Percentiles rank a stretch among this genome's conserved stretches.
phyloP scores from a whole-genome alignment of 2,113 vertebrate genomes.

The Acanthisitta chloris region DNA sequence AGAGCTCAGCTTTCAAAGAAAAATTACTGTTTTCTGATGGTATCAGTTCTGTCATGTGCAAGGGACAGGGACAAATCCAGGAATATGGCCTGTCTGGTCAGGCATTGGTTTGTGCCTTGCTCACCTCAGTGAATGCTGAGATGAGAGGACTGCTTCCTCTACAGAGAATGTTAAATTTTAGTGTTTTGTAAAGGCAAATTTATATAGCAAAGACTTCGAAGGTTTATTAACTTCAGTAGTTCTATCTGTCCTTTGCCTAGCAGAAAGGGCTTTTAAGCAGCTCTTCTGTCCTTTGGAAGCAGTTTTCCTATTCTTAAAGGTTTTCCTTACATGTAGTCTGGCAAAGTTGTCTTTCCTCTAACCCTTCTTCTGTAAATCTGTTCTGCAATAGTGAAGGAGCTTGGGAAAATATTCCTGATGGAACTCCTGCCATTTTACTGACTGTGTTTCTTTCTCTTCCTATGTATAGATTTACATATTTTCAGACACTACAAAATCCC shows the following conservation, averaged over 20 bases:
- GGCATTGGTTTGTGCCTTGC: neutral
- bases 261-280: neutral
- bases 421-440: neutral
- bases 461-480: neutral
- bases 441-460: neutral
- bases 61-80: neutral
- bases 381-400: neutral
- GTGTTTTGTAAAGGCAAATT: neutral
- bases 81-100: neutral
- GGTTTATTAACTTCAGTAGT: neutral
- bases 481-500: neutral
- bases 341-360: neutral
- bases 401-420: neutral
- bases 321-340: neutral
- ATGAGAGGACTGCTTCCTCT: neutral
- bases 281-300: neutral
- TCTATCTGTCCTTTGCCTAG: neutral
- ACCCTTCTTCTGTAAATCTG: neutral
- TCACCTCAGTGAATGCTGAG: neutral
- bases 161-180: neutral
- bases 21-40: neutral
- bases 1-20: neutral
- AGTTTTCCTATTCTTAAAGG: neutral
- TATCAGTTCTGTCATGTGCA: accelerated
- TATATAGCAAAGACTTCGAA: neutral